A percentile compares a stretch with the other conserved stretches of the same genome.
phyloP scores from a whole-genome alignment of 2,113 vertebrate species.

The Redunca redunca region DNA sequence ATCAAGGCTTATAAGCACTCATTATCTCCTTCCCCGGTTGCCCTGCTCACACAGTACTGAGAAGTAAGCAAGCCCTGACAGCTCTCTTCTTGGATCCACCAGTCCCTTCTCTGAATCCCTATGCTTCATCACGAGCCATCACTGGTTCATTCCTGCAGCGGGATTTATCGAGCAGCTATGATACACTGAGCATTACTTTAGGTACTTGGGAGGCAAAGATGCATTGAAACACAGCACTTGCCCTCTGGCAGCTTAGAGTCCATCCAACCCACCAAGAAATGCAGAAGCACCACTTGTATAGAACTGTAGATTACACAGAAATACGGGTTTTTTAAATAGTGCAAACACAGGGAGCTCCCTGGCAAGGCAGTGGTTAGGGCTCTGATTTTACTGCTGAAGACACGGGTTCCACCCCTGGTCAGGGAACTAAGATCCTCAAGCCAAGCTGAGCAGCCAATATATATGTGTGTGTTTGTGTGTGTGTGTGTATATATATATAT shows the following conservation, averaged over 20 bases:
- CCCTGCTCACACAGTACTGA: background rate
- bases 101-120: background rate
- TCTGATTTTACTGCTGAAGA: background rate
- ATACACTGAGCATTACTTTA: background rate
- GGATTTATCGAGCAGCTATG: background rate
- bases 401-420: background rate
- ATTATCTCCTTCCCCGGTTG: background rate
- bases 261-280: background rate
- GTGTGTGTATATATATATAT: too few species aligned
- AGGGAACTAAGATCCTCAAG: background rate
- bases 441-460: background rate
- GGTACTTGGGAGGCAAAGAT: background rate
- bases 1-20: background rate
- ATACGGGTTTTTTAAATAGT: background rate
- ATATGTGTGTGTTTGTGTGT: fast-evolving
- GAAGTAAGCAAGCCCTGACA: background rate
- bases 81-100: background rate
- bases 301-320: background rate
- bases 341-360: background rate
- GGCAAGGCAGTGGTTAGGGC: background rate
- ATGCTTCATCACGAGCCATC: background rate
- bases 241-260: background rate
- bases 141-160: background rate
- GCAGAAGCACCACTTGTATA: background rate
- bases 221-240: background rate